Percentiles rank a stretch among this genome's conserved stretches.
Evolutionary conservation across 1,140 invertebrate genomes (phyloP).

Genomic region (Caenorhabditis remanei): DNA sequence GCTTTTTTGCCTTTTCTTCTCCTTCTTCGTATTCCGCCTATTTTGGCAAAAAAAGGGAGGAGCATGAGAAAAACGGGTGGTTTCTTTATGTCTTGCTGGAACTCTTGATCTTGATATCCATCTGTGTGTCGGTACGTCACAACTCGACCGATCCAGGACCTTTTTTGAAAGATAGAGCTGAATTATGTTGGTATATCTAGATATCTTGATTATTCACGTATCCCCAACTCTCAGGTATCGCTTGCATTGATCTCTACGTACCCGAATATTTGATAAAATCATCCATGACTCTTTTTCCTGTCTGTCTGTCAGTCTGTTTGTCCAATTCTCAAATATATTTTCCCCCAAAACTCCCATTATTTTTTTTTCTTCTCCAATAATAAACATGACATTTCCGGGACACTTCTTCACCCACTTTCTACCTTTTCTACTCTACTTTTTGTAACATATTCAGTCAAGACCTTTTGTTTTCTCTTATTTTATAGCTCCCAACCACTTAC

Average conservation of each 20-base stretch:
- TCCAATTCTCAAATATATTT: neutral
- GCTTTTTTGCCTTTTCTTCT: neutral
- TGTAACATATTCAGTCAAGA: neutral
- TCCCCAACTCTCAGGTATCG: no score
- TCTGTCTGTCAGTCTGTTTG: neutral
- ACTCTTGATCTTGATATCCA: no score
- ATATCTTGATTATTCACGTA: no score
- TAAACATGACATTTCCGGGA: slow-evolving; percentile 24
- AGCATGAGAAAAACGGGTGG: neutral
- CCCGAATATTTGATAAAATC: no score
- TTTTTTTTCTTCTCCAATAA: neutral
- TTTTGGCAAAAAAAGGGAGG: neutral
- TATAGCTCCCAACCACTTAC: no score
- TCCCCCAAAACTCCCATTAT: neutral
- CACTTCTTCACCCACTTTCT: neutral
- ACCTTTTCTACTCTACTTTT: neutral
- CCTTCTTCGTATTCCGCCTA: neutral
- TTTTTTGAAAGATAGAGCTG: no score
- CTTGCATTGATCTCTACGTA: no score
- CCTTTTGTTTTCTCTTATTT: neutral
- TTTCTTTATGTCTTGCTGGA: neutral
- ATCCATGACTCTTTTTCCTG: no score
- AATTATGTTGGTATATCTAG: no score
- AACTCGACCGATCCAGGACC: no score
- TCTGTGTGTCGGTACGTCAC: no score